Percentiles rank a stretch among this genome's conserved stretches.
Evolutionary conservation across 2,113 vertebrate species (phyloP).

Genomic region (Charadrius vociferus): DNA sequence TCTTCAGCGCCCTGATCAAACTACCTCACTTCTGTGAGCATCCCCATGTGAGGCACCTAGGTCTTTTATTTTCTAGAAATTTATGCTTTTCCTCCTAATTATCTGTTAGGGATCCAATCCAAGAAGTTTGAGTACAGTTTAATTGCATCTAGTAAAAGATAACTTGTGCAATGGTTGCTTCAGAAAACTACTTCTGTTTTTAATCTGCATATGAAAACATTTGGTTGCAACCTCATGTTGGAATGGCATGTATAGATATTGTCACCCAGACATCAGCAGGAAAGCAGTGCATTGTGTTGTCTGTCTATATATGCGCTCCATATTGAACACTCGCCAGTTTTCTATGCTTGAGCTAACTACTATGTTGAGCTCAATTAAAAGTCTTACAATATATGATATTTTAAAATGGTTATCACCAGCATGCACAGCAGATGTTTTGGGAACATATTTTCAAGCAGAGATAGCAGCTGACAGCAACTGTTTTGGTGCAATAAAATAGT

Average conservation of each 20-base stretch:
- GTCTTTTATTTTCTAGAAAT: not conserved
- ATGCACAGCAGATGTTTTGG: not conserved
- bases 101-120: not conserved
- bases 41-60: not conserved
- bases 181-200: not conserved
- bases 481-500: not conserved
- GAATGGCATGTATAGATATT: not conserved
- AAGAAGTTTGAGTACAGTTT: not conserved
- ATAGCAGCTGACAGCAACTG: not conserved
- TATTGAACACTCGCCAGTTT: not conserved
- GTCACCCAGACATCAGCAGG: not conserved
- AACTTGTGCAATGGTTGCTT: not conserved
- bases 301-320: not conserved
- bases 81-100: not conserved
- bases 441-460: not conserved
- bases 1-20: not conserved
- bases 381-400: not conserved
- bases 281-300: not conserved
- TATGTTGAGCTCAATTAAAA: not conserved
- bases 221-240: not conserved
- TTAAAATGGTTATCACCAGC: not conserved
- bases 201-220: not conserved
- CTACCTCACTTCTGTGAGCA: not conserved
- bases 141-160: not conserved
- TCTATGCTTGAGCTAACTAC: not conserved